Conservation (phyloP, 2,888 invertebrate genomes). For the Erebia epiphron region DNA sequence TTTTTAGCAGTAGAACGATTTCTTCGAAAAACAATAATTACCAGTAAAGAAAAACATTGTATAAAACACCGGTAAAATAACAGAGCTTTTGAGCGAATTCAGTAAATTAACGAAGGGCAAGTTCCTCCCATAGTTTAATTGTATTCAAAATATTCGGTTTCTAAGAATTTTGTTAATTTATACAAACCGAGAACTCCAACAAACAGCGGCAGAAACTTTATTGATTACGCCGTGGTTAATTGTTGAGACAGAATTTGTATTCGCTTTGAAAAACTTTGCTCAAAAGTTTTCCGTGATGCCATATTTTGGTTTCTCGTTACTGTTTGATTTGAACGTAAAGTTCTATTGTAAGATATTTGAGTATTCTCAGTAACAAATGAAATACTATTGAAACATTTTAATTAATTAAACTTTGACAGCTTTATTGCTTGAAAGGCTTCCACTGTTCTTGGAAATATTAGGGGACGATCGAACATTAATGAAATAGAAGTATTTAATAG, state of each 20-base stretch:
- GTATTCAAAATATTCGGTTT: too few species aligned
- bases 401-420: conserved; percentile 1
- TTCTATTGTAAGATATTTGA: conserved; percentile 6
- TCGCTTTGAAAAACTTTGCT: conserved; percentile 10
- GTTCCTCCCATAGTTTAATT: too few species aligned
- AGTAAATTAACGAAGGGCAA: too few species aligned
- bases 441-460: not conserved
- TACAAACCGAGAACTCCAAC: not conserved
- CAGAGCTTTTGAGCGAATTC: too few species aligned
- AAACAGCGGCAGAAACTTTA: not conserved
- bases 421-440: not conserved
- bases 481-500: not conserved
- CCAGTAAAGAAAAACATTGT: too few species aligned
- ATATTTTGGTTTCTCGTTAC: conserved; percentile 3
- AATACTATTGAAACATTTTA: not conserved
- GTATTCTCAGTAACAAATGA: conserved; percentile 1
- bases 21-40: too few species aligned
- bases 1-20: too few species aligned
- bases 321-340: conserved; percentile 1
- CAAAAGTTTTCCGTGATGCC: conserved; percentile 5
- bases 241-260: not conserved
- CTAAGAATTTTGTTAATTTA: conserved; percentile 4
- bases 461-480: not conserved
- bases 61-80: too few species aligned
- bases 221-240: conserved; percentile 6